Evolutionary conservation across 2,888 invertebrate species (phyloP).

Genomic region (Eurytoma californica): DNA sequence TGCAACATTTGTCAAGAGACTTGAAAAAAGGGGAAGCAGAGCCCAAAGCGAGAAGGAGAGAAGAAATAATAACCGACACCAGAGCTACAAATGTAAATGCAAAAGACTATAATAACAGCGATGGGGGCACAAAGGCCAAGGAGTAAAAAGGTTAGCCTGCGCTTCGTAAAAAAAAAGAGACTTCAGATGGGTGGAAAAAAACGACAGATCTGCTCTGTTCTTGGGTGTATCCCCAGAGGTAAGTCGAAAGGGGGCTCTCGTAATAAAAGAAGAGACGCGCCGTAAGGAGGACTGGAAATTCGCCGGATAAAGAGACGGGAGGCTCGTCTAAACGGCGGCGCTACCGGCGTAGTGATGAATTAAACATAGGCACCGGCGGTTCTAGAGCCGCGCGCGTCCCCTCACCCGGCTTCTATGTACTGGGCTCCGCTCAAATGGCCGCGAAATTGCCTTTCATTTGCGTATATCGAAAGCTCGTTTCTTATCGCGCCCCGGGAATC

Average conservation of each 20-base stretch:
- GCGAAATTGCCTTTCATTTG: constrained; percentile 57
- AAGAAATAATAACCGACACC: constrained; percentile 42
- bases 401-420: constrained; percentile 4
- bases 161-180: constrained; percentile 37
- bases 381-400: constrained; percentile 22
- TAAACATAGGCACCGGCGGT: constrained; percentile 59
- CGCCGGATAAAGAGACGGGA: constrained; percentile 51
- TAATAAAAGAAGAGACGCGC: not conserved
- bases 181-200: not conserved
- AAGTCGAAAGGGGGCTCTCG: constrained; percentile 40
- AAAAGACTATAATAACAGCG: constrained; percentile 51
- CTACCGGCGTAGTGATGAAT: constrained; percentile 59
- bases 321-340: constrained; percentile 53
- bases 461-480: not conserved
- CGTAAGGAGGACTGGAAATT: constrained; percentile 50
- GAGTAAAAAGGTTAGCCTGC: constrained; percentile 44
- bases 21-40: not conserved
- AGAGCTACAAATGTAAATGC: constrained; percentile 53
- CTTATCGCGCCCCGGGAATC: not conserved
- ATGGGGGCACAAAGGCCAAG: constrained; percentile 40
- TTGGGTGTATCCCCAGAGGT: constrained; percentile 40
- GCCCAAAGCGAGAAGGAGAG: not conserved
- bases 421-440: constrained; percentile 43
- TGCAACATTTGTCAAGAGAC: constrained; percentile 23
- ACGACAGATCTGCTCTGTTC: constrained; percentile 50